Conservation (phyloP, 1,140 invertebrate genomes). For the Nasonia longicornis region DNA sequence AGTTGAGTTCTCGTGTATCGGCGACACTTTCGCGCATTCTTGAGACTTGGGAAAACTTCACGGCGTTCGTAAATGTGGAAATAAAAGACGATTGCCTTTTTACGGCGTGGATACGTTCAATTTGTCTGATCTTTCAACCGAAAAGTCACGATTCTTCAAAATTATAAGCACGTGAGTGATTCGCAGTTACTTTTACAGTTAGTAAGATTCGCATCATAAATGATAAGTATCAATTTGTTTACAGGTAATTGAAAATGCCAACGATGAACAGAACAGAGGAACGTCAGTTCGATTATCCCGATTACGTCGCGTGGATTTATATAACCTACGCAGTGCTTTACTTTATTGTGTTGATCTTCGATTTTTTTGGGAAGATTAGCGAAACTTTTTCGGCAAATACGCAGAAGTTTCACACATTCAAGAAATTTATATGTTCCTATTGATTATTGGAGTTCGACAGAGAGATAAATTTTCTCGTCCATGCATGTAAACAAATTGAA, state of each 20-base stretch:
- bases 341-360: slow-evolving; percentile 51
- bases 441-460: not conserved
- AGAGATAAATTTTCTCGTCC: not conserved
- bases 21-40: not conserved
- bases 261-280: not conserved
- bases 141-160: too few relatives aligned
- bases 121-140: too few relatives aligned
- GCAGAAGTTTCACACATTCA: not conserved
- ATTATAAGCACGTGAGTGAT: not conserved
- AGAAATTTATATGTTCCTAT: not conserved
- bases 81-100: not conserved
- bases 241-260: not conserved
- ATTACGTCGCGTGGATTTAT: slow-evolving; percentile 52
- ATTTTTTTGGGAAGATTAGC: slow-evolving; percentile 57
- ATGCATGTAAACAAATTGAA: not conserved
- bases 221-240: not conserved
- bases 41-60: not conserved
- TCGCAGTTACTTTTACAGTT: too few relatives aligned
- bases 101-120: not conserved
- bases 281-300: slow-evolving; percentile 23
- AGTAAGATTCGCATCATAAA: too few relatives aligned
- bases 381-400: not conserved
- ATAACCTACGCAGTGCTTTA: slow-evolving; percentile 50
- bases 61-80: not conserved
- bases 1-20: not conserved